Percentiles rank a stretch among this genome's conserved stretches.
Evolutionary conservation across 2,888 invertebrate genomes (phyloP).

Genomic region (Spisula solida): DNA sequence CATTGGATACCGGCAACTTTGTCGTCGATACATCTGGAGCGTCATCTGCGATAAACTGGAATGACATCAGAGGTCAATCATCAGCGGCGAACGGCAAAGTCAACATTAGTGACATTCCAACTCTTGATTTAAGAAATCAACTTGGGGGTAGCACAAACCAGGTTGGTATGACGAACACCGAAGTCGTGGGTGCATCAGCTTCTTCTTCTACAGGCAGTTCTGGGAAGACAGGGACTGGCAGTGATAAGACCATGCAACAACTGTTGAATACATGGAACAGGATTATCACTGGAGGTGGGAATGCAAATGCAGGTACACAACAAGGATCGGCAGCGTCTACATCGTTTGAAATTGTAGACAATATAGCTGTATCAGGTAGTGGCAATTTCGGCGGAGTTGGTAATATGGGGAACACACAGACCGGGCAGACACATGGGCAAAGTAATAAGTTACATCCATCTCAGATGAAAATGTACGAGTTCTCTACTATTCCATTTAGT

Average conservation of each 20-base stretch:
- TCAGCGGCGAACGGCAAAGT: not conserved
- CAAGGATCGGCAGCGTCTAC: not conserved
- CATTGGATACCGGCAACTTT: not conserved
- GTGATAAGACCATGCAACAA: slow-evolving; percentile 32
- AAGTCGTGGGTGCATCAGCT: not conserved
- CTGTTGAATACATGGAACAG: slow-evolving; percentile 38
- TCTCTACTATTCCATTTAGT: slow-evolving; percentile 40
- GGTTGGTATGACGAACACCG: not conserved
- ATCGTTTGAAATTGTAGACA: too few relatives aligned
- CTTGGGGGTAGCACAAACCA: slow-evolving; percentile 2
- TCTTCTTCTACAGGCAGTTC: not conserved
- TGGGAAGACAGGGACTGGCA: not conserved
- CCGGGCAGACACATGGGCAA: not conserved
- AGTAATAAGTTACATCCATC: slow-evolving; percentile 43
- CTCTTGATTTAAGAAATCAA: slow-evolving; percentile 30
- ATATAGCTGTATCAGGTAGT: too few relatives aligned
- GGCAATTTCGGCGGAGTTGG: not conserved
- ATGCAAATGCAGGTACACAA: not conserved
- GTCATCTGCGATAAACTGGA: not conserved
- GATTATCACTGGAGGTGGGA: not conserved
- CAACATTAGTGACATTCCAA: not conserved
- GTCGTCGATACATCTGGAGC: not conserved
- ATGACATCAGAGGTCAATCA: not conserved
- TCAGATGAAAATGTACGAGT: slow-evolving; percentile 53
- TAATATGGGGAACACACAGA: not conserved